phyloP scores from a whole-genome alignment of 1,140 invertebrate species.

The Diabrotica undecimpunctata region DNA sequence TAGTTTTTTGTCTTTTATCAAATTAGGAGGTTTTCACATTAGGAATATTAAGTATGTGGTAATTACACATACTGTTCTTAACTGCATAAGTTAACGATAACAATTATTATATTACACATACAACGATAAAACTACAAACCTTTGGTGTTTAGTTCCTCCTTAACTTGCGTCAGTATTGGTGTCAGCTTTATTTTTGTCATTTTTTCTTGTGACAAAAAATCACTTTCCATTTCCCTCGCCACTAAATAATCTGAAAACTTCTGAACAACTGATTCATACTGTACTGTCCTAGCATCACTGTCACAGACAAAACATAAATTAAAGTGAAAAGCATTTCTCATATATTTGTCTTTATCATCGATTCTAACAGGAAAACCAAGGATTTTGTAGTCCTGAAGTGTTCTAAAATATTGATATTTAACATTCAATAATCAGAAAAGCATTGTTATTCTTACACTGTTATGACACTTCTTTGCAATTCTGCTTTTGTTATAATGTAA shows the following conservation, averaged over 20 bases:
- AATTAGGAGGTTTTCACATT: too few relatives aligned
- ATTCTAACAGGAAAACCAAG: conserved; percentile 91
- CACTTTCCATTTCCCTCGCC: conserved; percentile 76
- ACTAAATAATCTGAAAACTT: conserved; percentile 89
- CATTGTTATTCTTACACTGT: conserved; percentile 81
- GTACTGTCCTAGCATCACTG: conserved; percentile 78
- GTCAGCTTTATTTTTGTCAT: conserved; percentile 60
- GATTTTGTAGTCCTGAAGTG: conserved; percentile 72
- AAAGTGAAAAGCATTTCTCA: conserved; percentile 91
- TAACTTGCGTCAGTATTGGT: conserved; percentile 71
- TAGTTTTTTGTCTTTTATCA: too few relatives aligned
- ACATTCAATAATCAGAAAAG: conserved; percentile 4
- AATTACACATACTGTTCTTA: too few relatives aligned
- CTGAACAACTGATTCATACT: conserved; percentile 90
- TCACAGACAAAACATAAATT: conserved; percentile 95
- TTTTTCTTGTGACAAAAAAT: conserved; percentile 69
- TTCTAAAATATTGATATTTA: too few relatives aligned
- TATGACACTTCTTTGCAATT: conserved; percentile 82
- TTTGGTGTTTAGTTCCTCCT: conserved; percentile 74
- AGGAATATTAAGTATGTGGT: too few relatives aligned
- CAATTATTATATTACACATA: too few relatives aligned
- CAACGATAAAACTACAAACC: too few relatives aligned
- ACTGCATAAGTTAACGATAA: too few relatives aligned
- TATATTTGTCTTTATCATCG: conserved; percentile 78
- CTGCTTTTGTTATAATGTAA: conserved; percentile 92